Evolutionary conservation across 2,888 invertebrate species (phyloP).

Genomic region (Hedya salicella): DNA sequence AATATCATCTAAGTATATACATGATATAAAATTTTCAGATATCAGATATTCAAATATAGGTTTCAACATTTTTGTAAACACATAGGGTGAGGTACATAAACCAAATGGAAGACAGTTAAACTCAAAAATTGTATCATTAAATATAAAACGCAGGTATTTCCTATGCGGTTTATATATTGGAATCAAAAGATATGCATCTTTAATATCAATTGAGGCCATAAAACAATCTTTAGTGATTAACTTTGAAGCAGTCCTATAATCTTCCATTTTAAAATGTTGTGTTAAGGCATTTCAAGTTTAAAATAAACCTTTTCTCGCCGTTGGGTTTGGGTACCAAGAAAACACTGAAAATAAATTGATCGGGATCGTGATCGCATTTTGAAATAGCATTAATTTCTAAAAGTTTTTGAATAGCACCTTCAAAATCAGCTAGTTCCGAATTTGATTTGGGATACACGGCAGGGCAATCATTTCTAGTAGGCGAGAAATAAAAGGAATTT

Average conservation of each 20-base stretch:
- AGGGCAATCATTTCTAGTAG: background rate
- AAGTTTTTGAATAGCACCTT: slow-evolving; percentile 22
- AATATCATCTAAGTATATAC: slow-evolving; percentile 42
- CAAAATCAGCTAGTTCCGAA: slow-evolving; percentile 4
- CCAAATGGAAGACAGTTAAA: slow-evolving; percentile 47
- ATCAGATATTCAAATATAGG: slow-evolving; percentile 43
- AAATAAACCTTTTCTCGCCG: background rate
- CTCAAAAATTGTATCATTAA: slow-evolving; percentile 39
- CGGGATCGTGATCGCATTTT: slow-evolving; percentile 20
- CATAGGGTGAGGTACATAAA: slow-evolving; percentile 44
- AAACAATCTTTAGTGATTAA: background rate
- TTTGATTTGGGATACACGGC: slow-evolving; percentile 5
- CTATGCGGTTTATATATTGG: slow-evolving; percentile 26
- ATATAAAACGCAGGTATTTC: slow-evolving; percentile 46
- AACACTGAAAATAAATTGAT: slow-evolving; percentile 32
- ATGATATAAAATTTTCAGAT: slow-evolving; percentile 27
- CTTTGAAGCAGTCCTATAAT: background rate
- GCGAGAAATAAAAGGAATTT: slow-evolving; percentile 27
- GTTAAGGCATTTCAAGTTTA: slow-evolving; percentile 7
- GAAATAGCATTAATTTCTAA: slow-evolving; percentile 27
- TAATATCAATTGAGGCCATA: background rate
- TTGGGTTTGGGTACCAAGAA: slow-evolving; percentile 5
- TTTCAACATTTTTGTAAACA: slow-evolving; percentile 48
- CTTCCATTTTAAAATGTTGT: slow-evolving; percentile 6
- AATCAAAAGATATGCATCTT: background rate